Base-by-base conservation (phyloP, 64 coral and sea anemone genomes). In the Pocillopora verrucosa region DNA sequence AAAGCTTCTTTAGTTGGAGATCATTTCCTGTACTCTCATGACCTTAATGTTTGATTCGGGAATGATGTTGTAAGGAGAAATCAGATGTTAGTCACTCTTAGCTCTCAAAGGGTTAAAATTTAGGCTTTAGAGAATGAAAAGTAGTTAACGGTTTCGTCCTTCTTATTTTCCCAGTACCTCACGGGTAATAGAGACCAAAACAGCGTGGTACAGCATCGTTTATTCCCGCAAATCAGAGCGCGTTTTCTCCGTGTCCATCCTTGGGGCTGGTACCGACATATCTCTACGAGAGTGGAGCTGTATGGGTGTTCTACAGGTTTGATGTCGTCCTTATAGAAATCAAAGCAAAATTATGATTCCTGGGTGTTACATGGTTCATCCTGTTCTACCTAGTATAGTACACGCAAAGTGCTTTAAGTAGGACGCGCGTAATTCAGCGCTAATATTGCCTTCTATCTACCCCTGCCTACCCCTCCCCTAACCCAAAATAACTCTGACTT, bases 201-300 rank as follows among this genome's bases (percentile, higher is more conserved):
- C 62, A 92, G 38, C 15, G 84, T 87, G 4, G 73, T 76, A 19
- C 73, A 84, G 5, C 75, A 92, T 60, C 76, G 76, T 35, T 68
- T 92, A 11, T 92, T 79, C 73, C 90, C 90, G 16, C 75, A 60
- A 45, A 92, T 92, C 75, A 76, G 67, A 15, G 90, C 90, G 12
- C 74, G 83, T 1, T 87, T 38, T 22, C 37, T 92, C 51, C 65
- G 83, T 4, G 86, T 92, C n/a, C 74, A 79, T 80, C 90, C 90
- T 2, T 80, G 83, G 22, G 75, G 75, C 14, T 92, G 90, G 90
- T 58, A 82, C 56, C 19, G 61, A 24, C 86, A 87, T 56, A 87
- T 92, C 13, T 75, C 82, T 15, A 78, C 87, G 90, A 80, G 90
- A 79, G 83, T 79, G 61, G 90, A 92, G 75, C 87, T 92, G n/a